Percentiles rank a stretch among this genome's conserved stretches.
These are phyloP conservation scores for Monodelphis domestica DNA, from an alignment of 2,797 vertebrate genomes.

Conservation along the genomic window DNA sequence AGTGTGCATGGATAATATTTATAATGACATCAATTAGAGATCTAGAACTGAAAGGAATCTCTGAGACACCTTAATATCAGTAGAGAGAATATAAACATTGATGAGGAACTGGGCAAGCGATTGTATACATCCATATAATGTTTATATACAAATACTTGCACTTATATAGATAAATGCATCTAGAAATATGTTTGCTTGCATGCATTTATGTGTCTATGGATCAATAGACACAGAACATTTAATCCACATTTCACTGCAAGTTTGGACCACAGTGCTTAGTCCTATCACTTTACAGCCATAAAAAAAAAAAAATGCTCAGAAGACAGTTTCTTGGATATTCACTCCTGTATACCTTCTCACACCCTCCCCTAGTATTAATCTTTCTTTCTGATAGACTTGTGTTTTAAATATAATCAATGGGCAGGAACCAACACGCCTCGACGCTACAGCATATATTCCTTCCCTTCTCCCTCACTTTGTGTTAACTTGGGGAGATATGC, in stretches of 20 bases:
- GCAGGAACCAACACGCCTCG: slow-evolving; percentile 18
- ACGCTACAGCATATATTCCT: slow-evolving; percentile 14
- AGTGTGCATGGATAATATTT: not conserved
- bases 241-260: not conserved
- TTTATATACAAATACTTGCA: not conserved
- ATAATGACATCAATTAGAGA: not conserved
- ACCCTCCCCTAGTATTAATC: not conserved
- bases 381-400: slow-evolving; percentile 42
- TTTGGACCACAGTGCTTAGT: fast-evolving
- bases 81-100: not conserved
- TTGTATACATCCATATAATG: not conserved
- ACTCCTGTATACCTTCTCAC: not conserved
- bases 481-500: slow-evolving; percentile 31
- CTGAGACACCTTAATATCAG: not conserved
- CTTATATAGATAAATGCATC: not conserved
- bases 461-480: slow-evolving; percentile 45
- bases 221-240: not conserved
- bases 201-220: not conserved
- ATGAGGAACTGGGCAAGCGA: not conserved
- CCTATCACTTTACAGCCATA: not conserved
- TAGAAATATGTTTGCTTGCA: not conserved
- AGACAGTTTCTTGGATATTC: not conserved
- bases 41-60: not conserved
- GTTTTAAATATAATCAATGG: slow-evolving; percentile 35
- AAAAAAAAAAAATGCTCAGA: not conserved